Percentiles rank a stretch among this genome's conserved stretches.
phyloP scores from a whole-genome alignment of 2,113 vertebrate species.

The Melospiza georgiana region DNA sequence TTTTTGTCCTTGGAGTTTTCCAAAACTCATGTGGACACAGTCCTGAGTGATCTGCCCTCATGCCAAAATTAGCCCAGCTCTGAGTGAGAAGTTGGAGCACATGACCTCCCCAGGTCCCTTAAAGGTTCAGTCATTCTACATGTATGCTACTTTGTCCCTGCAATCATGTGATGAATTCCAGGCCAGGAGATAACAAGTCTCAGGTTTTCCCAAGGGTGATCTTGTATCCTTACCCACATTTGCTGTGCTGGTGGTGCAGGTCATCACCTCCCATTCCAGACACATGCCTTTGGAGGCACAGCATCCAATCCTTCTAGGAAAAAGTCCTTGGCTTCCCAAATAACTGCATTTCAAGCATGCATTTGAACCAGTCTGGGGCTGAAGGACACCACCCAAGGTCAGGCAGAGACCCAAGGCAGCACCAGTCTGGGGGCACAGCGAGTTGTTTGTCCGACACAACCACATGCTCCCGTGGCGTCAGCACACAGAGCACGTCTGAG shows the following conservation, averaged over 20 bases:
- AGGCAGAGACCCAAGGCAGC: not conserved
- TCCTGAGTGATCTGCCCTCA: not conserved
- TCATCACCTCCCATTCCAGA: rapidly evolving
- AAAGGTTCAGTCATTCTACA: not conserved
- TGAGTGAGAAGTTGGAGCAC: not conserved
- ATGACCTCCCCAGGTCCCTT: not conserved
- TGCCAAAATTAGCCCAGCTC: not conserved
- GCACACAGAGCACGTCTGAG: rapidly evolving
- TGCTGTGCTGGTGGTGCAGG: not conserved
- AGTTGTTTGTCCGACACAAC: not conserved
- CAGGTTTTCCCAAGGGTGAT: not conserved
- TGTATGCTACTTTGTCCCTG: not conserved
- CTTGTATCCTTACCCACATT: rapidly evolving
- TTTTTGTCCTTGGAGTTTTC: not conserved
- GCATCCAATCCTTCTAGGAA: not conserved
- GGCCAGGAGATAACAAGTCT: not conserved
- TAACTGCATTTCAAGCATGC: not conserved
- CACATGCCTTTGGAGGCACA: not conserved
- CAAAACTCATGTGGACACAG: not conserved
- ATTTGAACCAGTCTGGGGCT: not conserved
- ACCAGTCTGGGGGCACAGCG: rapidly evolving
- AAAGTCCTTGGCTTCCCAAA: not conserved
- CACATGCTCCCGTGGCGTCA: not conserved
- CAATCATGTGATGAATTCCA: not conserved
- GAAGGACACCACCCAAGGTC: not conserved